Evolutionary conservation across 2,888 invertebrate species (phyloP).

Genomic region (Galeopsomyia nigrocyanea): DNA sequence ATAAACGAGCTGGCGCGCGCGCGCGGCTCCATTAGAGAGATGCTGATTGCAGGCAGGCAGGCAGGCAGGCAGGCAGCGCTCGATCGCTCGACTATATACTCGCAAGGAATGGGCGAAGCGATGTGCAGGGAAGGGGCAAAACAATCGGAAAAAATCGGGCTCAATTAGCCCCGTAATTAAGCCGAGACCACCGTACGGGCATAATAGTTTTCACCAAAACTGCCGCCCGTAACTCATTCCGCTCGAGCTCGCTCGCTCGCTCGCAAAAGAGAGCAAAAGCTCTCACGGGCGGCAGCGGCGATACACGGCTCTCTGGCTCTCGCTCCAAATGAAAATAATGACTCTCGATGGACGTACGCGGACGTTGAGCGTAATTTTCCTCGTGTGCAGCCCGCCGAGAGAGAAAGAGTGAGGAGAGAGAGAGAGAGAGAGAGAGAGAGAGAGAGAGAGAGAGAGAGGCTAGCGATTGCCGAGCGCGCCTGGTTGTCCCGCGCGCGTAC

Average conservation of each 20-base stretch:
- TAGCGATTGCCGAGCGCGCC: constrained; percentile 27
- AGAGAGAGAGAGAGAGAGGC: not conserved
- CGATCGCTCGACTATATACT: too few relatives aligned
- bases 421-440: constrained; percentile 3
- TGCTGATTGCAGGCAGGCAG: constrained; percentile 22
- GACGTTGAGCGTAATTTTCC: constrained; percentile 30
- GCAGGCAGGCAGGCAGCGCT: too few relatives aligned
- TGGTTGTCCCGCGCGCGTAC: constrained; percentile 22
- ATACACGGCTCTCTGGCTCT: not conserved
- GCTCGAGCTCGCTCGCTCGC: not conserved
- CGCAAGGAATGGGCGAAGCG: not conserved
- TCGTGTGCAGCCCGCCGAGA: not conserved
- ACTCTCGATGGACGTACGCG: constrained; percentile 33
- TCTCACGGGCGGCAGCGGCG: constrained; percentile 6
- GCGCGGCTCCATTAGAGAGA: constrained; percentile 12
- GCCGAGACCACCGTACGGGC: constrained; percentile 20
- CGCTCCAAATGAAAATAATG: constrained; percentile 48
- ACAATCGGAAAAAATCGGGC: constrained; percentile 33
- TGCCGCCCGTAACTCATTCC: constrained; percentile 38
- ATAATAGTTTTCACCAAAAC: constrained; percentile 45
- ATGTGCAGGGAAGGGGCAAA: not conserved
- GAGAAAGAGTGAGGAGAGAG: not conserved
- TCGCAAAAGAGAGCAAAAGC: constrained; percentile 15
- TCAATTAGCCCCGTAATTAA: constrained; percentile 45
- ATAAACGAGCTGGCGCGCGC: constrained; percentile 21